A percentile compares a stretch with the other conserved stretches of the same genome.
These are phyloP conservation scores for Probaryconus sp. DNA, from an alignment of 1,140 invertebrate species.

Conservation along the genomic window DNA sequence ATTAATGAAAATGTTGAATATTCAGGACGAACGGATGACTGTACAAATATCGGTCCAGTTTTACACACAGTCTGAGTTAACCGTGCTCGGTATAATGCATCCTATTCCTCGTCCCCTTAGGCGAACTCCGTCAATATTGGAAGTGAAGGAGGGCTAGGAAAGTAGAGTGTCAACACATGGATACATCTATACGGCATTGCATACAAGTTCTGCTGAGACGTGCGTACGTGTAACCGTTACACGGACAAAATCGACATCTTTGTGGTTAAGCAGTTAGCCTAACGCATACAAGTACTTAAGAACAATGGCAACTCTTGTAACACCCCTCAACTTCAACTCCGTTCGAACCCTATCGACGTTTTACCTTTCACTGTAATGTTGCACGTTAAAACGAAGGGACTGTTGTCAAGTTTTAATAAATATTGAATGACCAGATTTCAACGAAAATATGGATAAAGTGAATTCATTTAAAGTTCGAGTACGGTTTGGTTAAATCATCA, in stretches of 20 bases:
- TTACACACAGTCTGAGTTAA: constrained; percentile 19
- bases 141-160: constrained; percentile 43
- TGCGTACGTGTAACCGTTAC: constrained; percentile 21
- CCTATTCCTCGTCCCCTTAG: constrained; percentile 36
- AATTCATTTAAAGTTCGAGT: too few relatives aligned
- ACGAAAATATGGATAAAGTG: too few relatives aligned
- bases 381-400: constrained; percentile 4
- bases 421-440: too few relatives aligned
- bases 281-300: constrained; percentile 55
- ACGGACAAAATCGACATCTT: constrained; percentile 52
- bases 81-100: constrained; percentile 41
- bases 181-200: not conserved
- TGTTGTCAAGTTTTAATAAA: too few relatives aligned
- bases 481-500: too few relatives aligned
- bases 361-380: constrained; percentile 49
- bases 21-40: constrained; percentile 35
- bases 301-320: constrained; percentile 50
- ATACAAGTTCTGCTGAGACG: not conserved
- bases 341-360: constrained; percentile 53
- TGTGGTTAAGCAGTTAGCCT: constrained; percentile 56
- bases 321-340: constrained; percentile 39
- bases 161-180: constrained; percentile 54
- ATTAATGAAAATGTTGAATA: constrained; percentile 58
- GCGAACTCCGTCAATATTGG: constrained; percentile 52
- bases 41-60: constrained; percentile 54